Percentiles rank a stretch among this genome's conserved stretches.
Conservation (phyloP, 35 echinoderm and acorn worm genomes). For the Lytechinus variegatus region DNA sequence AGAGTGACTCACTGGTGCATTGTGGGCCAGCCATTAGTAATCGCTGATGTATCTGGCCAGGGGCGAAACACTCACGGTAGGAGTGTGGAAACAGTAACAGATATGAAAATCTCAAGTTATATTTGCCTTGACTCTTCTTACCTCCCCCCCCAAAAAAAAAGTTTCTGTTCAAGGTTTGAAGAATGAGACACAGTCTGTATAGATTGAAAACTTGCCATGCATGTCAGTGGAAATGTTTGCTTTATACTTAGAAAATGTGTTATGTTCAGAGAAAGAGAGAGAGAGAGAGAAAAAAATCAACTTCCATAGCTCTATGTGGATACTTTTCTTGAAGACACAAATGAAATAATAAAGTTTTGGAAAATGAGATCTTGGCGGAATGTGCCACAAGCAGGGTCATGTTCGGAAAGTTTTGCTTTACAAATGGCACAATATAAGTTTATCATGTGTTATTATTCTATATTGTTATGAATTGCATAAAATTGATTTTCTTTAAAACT, state of each 20-base stretch:
- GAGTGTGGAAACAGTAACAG: not conserved
- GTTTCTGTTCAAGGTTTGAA: not conserved
- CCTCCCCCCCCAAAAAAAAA: too few species aligned
- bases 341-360: too few species aligned
- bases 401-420: too few species aligned
- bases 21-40: constrained; percentile 43
- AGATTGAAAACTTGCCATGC: too few species aligned
- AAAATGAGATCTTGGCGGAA: too few species aligned
- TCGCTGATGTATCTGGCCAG: not conserved
- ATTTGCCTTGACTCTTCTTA: constrained; percentile 21
- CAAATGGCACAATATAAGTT: too few species aligned
- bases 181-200: not conserved
- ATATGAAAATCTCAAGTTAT: not conserved
- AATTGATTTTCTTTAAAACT: too few species aligned
- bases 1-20: constrained; percentile 22
- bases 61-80: not conserved
- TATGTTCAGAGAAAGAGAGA: not conserved
- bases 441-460: too few species aligned
- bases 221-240: not conserved
- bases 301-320: too few species aligned
- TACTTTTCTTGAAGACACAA: too few species aligned
- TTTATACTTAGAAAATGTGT: not conserved
- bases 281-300: not conserved
- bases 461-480: too few species aligned
- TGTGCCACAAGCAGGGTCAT: too few species aligned